Conservation (phyloP, 2,888 invertebrate genomes). For the Philereme vetulata region DNA sequence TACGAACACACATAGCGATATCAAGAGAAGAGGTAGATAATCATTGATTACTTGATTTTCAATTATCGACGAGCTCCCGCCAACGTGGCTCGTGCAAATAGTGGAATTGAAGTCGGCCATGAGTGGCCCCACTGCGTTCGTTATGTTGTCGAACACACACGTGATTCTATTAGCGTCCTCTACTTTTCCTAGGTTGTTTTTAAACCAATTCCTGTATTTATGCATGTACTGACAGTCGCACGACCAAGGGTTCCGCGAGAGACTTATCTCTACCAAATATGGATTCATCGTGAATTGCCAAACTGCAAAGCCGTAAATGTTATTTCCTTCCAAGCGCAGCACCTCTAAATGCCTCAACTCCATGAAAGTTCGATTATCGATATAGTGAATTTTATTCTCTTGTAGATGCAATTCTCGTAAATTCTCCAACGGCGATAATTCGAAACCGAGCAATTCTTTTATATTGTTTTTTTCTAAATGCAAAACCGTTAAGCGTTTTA, state of each 20-base stretch:
- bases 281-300: constrained; percentile 94
- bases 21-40: constrained; percentile 90
- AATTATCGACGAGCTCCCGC: constrained; percentile 88
- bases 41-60: constrained; percentile 91
- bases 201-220: constrained; percentile 91
- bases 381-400: constrained; percentile 91
- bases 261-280: constrained; percentile 92
- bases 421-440: constrained; percentile 91
- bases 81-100: constrained; percentile 89
- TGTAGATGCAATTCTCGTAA: constrained; percentile 94
- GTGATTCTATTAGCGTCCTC: constrained; percentile 90
- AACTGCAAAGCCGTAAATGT: constrained; percentile 91
- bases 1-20: constrained; percentile 90
- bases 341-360: constrained; percentile 92
- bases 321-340: constrained; percentile 92
- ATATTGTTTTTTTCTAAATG: constrained; percentile 95
- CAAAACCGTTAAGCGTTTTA: constrained; percentile 90
- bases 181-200: constrained; percentile 90
- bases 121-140: constrained; percentile 87
- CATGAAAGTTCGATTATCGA: constrained; percentile 93
- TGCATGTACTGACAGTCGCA: constrained; percentile 94
- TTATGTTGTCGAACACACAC: constrained; percentile 89
- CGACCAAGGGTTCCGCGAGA: constrained; percentile 94
- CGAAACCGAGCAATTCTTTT: constrained; percentile 90
- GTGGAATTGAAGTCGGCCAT: constrained; percentile 91